Percentiles rank a stretch among this genome's conserved stretches.
Conservation (phyloP, 2,113 vertebrate species). For the Camelus dromedarius region DNA sequence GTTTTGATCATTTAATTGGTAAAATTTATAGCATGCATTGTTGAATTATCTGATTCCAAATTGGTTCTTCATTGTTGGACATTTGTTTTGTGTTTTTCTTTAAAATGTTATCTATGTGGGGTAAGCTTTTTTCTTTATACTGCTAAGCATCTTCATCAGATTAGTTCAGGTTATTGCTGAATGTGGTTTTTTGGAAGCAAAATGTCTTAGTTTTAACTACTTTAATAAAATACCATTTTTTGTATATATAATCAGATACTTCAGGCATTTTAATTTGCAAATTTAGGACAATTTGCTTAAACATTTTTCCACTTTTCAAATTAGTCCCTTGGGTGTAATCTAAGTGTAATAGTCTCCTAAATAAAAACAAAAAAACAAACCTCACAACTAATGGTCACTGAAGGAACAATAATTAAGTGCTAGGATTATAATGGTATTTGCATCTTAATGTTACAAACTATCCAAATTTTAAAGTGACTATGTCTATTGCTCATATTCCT, state of each 20-base stretch:
- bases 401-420: neutral
- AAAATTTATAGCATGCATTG: neutral
- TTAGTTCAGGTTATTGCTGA: conserved; percentile 5
- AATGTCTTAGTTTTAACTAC: neutral
- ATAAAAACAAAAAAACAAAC: neutral
- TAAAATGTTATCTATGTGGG: conserved; percentile 40
- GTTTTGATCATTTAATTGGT: conserved; percentile 23
- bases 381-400: neutral
- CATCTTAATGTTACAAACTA: neutral
- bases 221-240: conserved; percentile 19
- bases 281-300: conserved; percentile 72
- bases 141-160: neutral
- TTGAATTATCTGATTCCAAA: conserved; percentile 14
- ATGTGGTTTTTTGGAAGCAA: conserved; percentile 11
- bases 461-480: neutral
- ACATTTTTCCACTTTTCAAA: neutral
- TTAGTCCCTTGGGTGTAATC: neutral
- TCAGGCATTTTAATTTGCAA: conserved; percentile 48
- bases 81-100: conserved; percentile 64
- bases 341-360: neutral
- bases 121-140: conserved; percentile 55
- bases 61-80: neutral
- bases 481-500: neutral
- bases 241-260: neutral
- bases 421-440: neutral